Conservation (phyloP, 2,797 vertebrate genomes). For the Gymnoscopelus braueri region DNA sequence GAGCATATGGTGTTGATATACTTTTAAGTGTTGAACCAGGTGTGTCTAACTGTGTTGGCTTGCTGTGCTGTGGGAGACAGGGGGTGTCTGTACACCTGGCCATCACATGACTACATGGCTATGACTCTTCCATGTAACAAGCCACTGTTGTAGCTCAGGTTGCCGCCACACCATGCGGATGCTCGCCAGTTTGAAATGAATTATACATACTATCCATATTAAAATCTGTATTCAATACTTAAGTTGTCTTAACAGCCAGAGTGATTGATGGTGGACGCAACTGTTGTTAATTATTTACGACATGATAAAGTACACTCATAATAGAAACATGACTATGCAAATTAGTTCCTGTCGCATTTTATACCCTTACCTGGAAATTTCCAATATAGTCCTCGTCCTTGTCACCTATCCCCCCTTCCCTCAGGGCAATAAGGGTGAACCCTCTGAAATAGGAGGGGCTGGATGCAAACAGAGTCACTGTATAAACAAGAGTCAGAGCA, state of each 20-base stretch:
- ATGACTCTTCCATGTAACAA: background rate
- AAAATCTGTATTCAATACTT: background rate
- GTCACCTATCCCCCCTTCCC: conserved; percentile 92
- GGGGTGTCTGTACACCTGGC: conserved; percentile 9
- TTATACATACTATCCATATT: background rate
- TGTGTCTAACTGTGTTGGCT: conserved; percentile 30
- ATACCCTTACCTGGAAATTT: conserved; percentile 89
- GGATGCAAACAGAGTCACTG: conserved; percentile 90
- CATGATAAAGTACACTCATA: background rate
- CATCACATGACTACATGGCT: conserved; percentile 3
- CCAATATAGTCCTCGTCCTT: conserved; percentile 94
- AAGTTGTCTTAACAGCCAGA: background rate
- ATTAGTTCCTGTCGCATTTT: background rate
- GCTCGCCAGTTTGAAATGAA: conserved; percentile 11
- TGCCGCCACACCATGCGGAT: too few species aligned
- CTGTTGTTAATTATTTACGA: background rate
- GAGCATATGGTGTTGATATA: conserved; percentile 47
- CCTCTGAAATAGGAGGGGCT: conserved; percentile 95
- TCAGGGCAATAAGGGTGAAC: conserved; percentile 93
- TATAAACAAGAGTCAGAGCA: conserved; percentile 39
- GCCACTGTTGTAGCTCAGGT: background rate
- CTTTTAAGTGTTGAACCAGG: conserved; percentile 30
- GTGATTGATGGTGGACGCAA: background rate
- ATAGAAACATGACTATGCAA: background rate
- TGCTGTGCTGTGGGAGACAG: conserved; percentile 1